Conservation (phyloP, 2,113 vertebrate species). For the Ptyas mucosa region DNA sequence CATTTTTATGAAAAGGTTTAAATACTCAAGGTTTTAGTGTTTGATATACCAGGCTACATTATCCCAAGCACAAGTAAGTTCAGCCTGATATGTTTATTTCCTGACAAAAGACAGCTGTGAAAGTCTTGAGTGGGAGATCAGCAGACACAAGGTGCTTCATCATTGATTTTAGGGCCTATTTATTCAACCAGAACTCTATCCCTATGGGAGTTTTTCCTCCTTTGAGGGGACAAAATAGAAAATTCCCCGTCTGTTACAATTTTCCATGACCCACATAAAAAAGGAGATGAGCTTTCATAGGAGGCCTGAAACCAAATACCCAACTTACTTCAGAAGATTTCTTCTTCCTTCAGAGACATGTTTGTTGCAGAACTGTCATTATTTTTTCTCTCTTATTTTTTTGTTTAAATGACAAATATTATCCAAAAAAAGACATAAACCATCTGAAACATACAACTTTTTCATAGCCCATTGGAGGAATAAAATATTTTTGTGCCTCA, state of each 20-base stretch:
- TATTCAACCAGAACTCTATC: neutral
- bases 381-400: neutral
- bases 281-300: neutral
- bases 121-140: neutral
- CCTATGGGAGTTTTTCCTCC: neutral
- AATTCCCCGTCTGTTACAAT: neutral
- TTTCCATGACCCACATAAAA: neutral
- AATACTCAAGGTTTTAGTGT: neutral
- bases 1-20: neutral
- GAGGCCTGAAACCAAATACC: neutral
- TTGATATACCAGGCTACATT: neutral
- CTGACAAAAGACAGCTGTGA: neutral
- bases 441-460: neutral
- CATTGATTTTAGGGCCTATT: neutral
- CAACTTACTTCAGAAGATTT: neutral
- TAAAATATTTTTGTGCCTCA: neutral
- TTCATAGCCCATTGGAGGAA: neutral
- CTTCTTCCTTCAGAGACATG: neutral
- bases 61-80: neutral
- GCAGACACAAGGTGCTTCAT: neutral
- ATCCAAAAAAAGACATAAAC: neutral
- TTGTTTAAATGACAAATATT: neutral
- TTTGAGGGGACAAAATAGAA: neutral
- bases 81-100: neutral
- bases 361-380: neutral